Percentiles rank a stretch among this genome's conserved stretches.
phyloP scores from a whole-genome alignment of 1,140 invertebrate species.

The Halesus radiatus region DNA sequence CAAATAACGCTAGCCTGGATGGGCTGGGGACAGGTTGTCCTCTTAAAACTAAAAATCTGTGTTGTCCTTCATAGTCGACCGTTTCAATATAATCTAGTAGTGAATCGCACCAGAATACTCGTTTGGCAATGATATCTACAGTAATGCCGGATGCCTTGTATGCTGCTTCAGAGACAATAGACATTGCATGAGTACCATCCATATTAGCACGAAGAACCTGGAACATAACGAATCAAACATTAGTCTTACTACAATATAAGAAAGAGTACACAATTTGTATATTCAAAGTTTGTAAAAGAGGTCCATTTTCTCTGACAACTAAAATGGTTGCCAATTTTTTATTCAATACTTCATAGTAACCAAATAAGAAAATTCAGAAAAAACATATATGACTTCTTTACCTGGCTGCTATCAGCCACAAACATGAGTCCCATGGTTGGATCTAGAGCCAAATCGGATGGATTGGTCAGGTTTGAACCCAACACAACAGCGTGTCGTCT shows the following conservation, averaged over 20 bases:
- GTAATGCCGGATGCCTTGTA: constrained; percentile 91
- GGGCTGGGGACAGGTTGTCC: constrained; percentile 91
- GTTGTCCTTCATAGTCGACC: constrained; percentile 92
- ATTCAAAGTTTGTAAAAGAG: too few relatives aligned
- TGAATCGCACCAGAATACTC: constrained; percentile 97
- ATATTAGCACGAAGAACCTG: constrained; percentile 88
- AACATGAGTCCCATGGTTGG: constrained; percentile 93
- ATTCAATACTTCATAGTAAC: too few relatives aligned
- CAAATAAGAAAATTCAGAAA: too few relatives aligned
- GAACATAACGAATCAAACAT: constrained; percentile 48
- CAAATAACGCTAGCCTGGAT: constrained; percentile 87
- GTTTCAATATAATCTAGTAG: constrained; percentile 98
- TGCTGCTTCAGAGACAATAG: constrained; percentile 91
- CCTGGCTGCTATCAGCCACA: constrained; percentile 92
- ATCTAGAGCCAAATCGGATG: constrained; percentile 92
- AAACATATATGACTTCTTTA: constrained; percentile 45
- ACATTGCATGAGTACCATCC: constrained; percentile 87
- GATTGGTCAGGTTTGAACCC: constrained; percentile 91
- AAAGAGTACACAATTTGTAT: too few relatives aligned
- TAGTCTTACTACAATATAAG: too few relatives aligned
- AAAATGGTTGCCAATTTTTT: neutral
- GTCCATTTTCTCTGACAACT: too few relatives aligned
- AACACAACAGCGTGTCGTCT: constrained; percentile 90
- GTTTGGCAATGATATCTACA: constrained; percentile 87
- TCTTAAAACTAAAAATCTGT: constrained; percentile 82